Evolutionary conservation across 2,797 vertebrate species (phyloP), one percentile per base, ranked within the genome.

Genomic region (Lacerta viridis): DNA sequence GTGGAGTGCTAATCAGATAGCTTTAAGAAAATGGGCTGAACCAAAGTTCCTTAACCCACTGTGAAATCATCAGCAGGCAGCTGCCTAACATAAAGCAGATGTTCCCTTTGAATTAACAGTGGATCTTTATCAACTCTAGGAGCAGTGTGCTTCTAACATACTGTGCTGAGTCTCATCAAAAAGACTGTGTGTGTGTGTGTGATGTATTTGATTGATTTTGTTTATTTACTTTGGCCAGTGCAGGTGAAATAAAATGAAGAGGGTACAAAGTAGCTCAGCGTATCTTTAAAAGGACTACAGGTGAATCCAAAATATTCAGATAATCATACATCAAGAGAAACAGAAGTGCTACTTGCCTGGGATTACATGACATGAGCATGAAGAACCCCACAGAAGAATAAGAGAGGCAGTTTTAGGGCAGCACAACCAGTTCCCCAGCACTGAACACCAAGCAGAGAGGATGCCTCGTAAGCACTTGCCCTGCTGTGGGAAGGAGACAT

Each of bases 141-240:
- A 79, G 74, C 13, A 75, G n/a, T 39, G 7, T 36, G 75, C 90
- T 88, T 90, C 89, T 83, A 74, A 3, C 23, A 74, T 74, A 50
- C 61, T 61, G 88, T 23, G 1, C 81, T 74, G 2, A 25, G 69
- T 88, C 13, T 59, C 36, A 59, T 59, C 20, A 78, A 83, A 88
- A 23, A 66, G 10, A 39, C 64, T 50, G 64, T 20, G 7, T 7
- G 76, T 33, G 29, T 75, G 80, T 33, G 33, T 33, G 33, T 33
- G 33, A 41, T 84, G 84, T 29, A 61, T 80, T 55, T 41, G 43
- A 75, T 17, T 55, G 11, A 2, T 41, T 43, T n/a, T 10, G 11
- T 13, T 11, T 25, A 68, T 71, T 46, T 71, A n/a, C 50, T 72
- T n/a, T 64, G 66, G 77, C 15, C 29, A 61, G 3, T 25, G 29